These are phyloP conservation scores for Mystacornis crossleyi DNA, from an alignment of 2,113 vertebrate species.

Conservation along the genomic window DNA sequence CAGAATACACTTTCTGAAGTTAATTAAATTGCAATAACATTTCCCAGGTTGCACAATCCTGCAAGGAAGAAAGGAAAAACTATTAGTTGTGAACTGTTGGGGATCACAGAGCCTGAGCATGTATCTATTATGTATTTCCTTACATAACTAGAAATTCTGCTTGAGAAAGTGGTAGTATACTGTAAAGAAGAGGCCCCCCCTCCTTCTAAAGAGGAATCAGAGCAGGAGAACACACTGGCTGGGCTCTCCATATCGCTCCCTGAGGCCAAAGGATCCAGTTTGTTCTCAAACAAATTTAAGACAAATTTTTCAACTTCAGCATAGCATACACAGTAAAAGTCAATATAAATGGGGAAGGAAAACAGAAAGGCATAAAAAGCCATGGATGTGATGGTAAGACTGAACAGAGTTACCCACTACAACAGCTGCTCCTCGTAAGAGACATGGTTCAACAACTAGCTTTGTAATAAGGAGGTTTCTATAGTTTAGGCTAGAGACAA, in stretches of 20 bases:
- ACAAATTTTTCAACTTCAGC: not conserved
- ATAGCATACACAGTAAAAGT: not conserved
- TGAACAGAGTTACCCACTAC: not conserved
- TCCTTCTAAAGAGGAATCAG: not conserved
- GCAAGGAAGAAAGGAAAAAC: not conserved
- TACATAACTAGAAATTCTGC: not conserved
- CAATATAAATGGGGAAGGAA: not conserved
- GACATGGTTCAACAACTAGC: not conserved
- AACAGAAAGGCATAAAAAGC: not conserved
- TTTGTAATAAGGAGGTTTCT: not conserved
- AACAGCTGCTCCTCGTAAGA: not conserved
- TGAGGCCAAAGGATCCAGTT: not conserved
- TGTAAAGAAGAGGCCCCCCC: not conserved
- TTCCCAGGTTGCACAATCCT: not conserved
- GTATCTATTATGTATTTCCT: not conserved
- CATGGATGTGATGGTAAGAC: not conserved
- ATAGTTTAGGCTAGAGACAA: not conserved
- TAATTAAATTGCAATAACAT: not conserved
- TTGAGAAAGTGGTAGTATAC: rapidly evolving
- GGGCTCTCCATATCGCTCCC: not conserved
- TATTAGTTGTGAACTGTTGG: not conserved
- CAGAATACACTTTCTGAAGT: not conserved
- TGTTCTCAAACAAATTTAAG: not conserved
- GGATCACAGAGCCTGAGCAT: not conserved
- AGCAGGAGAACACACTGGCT: not conserved